Evolutionary conservation across 2,888 invertebrate species (phyloP), one percentile per base, ranked within the genome.

Genomic region (Ennomos erosarius): DNA sequence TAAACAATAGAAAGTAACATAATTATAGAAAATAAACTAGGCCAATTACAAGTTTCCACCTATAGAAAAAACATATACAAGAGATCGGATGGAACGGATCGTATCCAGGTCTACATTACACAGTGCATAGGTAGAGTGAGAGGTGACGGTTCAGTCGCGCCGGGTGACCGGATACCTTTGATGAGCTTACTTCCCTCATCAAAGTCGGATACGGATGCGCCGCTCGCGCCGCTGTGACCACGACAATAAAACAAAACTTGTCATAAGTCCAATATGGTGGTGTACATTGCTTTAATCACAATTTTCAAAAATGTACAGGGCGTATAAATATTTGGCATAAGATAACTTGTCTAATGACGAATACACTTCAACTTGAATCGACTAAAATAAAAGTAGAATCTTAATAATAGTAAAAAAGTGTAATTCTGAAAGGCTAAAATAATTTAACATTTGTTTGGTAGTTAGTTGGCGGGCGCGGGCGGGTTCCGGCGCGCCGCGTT

Each of bases 321-420:
- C 79, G 75, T 84, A 83, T 84, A 85, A 86, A 87, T 84, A 89
- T 89, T 90, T 89, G 87, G 85, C 88, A 85, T 84, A 84, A 16
- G 79, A 82, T 77, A 83, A 78, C 72, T 80, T 76, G 70, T 80
- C 76, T 81, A 81, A 78, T 68, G 55, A 64, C 70, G 76, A 81
- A 80, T 81, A 85, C 79, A 82, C 73, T 76, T 64, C 71, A 81
- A 69, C 71, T 81, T 73, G 65, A 66, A 65, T 59, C 62, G 56
- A 64, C 67, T 70, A 67, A 84, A 84, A 81, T 78, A 78, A 83
- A 86, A 84, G 82, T 84, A 87, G 82, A 85, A 76, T 76, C 81
- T 82, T 83, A 85, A 80, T 83, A 85, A 80, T 75, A 79, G 70
- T 73, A 82, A 79, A 57, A 83, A 75, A 77, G 76, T 84, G 82